Percentiles rank a stretch among this genome's conserved stretches.
Conservation (phyloP, 2,888 invertebrate species). For the Lycocerus yunnanus region DNA sequence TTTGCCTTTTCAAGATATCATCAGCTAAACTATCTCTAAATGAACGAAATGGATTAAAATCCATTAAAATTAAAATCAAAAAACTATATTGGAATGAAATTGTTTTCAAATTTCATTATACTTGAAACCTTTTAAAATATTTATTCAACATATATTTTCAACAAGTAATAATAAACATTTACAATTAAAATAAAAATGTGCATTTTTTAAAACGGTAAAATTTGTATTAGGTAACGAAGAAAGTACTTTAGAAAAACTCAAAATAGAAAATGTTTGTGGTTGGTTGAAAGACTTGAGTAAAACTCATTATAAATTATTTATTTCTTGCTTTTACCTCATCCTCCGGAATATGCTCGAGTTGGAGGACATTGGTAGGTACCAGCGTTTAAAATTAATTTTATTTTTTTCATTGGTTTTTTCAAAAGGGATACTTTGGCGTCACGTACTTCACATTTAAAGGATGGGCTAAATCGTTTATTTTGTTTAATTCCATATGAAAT, state of each 20-base stretch:
- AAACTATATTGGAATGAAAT: too few relatives aligned
- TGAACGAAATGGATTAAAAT: too few relatives aligned
- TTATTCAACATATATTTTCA: too few relatives aligned
- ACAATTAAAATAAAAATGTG: background rate
- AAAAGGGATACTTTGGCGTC: conserved; percentile 81
- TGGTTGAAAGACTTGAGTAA: conserved; percentile 88
- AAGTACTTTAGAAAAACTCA: conserved; percentile 87
- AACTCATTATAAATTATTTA: conserved; percentile 86
- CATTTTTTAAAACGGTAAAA: background rate
- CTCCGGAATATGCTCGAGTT: conserved; percentile 92
- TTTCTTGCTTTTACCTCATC: conserved; percentile 94
- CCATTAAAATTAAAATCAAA: too few relatives aligned
- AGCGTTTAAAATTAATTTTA: background rate
- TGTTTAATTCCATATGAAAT: conserved; percentile 98
- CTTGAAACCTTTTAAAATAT: too few relatives aligned
- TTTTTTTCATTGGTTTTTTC: conserved; percentile 20
- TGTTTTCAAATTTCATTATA: too few relatives aligned
- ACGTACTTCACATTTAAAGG: conserved; percentile 88
- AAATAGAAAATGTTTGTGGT: conserved; percentile 88
- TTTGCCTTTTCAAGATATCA: too few relatives aligned
- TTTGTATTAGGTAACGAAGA: conserved; percentile 73
- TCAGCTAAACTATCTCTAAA: too few relatives aligned
- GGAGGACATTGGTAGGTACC: conserved; percentile 88
- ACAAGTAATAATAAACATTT: too few relatives aligned
- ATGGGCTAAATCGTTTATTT: conserved; percentile 91